Conservation (phyloP, 2,113 vertebrate genomes). For the Neofelis nebulosa region DNA sequence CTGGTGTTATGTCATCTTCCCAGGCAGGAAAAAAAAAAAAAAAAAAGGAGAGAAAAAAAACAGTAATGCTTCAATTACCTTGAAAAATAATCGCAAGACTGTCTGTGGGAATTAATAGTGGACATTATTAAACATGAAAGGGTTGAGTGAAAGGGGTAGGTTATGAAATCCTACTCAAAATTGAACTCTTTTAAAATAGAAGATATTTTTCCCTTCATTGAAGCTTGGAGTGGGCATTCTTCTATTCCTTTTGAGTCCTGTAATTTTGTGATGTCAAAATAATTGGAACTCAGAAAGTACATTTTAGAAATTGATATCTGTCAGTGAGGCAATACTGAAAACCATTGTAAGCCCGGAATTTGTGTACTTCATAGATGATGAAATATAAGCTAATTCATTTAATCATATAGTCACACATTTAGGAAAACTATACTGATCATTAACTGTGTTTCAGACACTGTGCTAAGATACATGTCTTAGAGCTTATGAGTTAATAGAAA, state of each 20-base stretch:
- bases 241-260: neutral
- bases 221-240: neutral
- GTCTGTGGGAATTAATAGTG: neutral
- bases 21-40: neutral
- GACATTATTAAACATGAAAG: conserved; percentile 54
- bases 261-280: conserved; percentile 58
- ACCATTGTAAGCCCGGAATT: neutral
- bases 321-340: neutral
- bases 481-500: neutral
- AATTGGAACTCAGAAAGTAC: conserved; percentile 33
- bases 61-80: conserved; percentile 39
- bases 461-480: neutral
- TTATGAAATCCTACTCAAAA: conserved; percentile 28
- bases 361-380: neutral
- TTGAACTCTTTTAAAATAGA: conserved; percentile 27
- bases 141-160: neutral
- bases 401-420: neutral
- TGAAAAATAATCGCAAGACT: conserved; percentile 50
- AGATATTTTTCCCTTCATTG: neutral
- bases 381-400: neutral
- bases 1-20: neutral
- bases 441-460: neutral
- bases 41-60: neutral
- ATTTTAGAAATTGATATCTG: conserved; percentile 47
- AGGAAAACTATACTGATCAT: neutral